Conservation (phyloP, 1,140 invertebrate species). For the Tetramorium simillimum region DNA sequence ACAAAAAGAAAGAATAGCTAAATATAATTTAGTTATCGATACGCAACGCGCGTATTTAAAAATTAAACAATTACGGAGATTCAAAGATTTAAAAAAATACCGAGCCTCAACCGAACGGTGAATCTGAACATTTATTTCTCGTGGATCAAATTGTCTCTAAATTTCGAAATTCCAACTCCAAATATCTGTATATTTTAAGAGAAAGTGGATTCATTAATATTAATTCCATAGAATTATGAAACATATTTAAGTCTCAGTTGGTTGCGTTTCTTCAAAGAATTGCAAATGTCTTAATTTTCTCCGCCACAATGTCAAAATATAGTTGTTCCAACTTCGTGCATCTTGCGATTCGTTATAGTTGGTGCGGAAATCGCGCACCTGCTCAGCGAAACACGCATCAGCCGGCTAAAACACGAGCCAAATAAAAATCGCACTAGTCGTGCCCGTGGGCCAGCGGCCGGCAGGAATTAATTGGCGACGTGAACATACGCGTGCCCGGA, state of each 20-base stretch:
- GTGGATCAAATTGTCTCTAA: neutral
- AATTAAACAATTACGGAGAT: neutral
- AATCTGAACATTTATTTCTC: neutral
- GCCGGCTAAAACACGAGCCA: slow-evolving; percentile 26
- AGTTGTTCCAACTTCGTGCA: neutral
- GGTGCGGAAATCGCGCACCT: slow-evolving; percentile 55
- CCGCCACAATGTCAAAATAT: neutral
- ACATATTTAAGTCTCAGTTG: neutral
- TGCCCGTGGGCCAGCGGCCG: slow-evolving; percentile 35
- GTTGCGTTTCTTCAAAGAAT: neutral
- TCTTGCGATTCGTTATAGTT: slow-evolving; percentile 2
- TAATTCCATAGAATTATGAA: neutral
- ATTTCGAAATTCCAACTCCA: neutral
- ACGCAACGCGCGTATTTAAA: neutral
- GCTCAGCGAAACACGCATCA: slow-evolving; percentile 18
- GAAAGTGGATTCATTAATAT: neutral
- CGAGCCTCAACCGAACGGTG: neutral
- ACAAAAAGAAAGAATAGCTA: neutral
- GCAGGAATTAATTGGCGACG: slow-evolving; percentile 68
- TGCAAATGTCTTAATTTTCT: slow-evolving; percentile 4
- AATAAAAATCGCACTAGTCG: slow-evolving; percentile 65
- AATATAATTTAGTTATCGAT: neutral
- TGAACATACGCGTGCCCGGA: slow-evolving; percentile 68
- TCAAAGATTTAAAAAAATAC: neutral
- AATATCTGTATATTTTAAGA: neutral